Evolutionary conservation across 2,113 vertebrate species (phyloP).

Genomic region (Cynoglossus semilaevis): DNA sequence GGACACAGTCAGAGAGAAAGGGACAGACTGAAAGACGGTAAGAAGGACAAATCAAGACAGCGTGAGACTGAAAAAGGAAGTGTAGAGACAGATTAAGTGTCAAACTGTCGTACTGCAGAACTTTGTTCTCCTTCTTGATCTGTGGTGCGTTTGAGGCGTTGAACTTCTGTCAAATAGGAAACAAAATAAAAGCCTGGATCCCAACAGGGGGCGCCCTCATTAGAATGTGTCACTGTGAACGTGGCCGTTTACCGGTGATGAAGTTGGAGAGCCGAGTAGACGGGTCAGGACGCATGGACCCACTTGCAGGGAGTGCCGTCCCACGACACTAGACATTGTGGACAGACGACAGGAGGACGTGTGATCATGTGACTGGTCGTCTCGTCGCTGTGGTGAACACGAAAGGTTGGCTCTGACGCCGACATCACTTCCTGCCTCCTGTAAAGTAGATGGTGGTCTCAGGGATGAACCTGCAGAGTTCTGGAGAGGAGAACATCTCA

Average conservation of each 20-base stretch:
- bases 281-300: slow-evolving; percentile 64
- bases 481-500: not conserved
- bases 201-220: too few species aligned
- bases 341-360: not conserved
- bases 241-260: not conserved
- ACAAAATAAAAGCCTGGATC: not conserved
- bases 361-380: not conserved
- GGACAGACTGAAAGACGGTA: not conserved
- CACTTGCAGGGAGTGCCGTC: slow-evolving; percentile 29
- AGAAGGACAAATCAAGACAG: not conserved
- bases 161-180: slow-evolving; percentile 65
- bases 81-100: not conserved
- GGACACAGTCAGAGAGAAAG: not conserved
- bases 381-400: not conserved
- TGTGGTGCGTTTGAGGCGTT: slow-evolving; percentile 69
- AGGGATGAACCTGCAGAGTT: slow-evolving; percentile 3
- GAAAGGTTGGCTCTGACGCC: not conserved
- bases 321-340: slow-evolving; percentile 58
- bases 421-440: not conserved
- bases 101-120: slow-evolving; percentile 77
- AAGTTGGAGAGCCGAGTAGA: slow-evolving; percentile 35
- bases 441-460: slow-evolving; percentile 25
- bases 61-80: not conserved
- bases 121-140: slow-evolving; percentile 76
- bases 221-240: not conserved